These are phyloP conservation scores for Saccopteryx bilineata DNA, from an alignment of 2,113 vertebrate species.

Conservation along the genomic window DNA sequence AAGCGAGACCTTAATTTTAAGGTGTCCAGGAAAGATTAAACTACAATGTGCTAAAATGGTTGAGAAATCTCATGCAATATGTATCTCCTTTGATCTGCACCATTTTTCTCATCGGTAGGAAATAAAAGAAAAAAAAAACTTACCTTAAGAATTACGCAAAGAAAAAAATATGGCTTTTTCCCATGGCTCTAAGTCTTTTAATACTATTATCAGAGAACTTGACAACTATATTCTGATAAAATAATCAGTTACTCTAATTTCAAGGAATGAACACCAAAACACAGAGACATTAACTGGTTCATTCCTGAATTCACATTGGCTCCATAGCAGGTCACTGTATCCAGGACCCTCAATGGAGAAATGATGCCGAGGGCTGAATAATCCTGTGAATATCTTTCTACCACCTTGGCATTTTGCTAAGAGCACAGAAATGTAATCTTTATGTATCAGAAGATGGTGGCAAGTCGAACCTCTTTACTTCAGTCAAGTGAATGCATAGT, in stretches of 20 bases:
- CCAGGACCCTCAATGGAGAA: background rate
- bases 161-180: conserved; percentile 46
- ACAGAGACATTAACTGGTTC: background rate
- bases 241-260: background rate
- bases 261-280: conserved; percentile 36
- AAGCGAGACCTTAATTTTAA: conserved; percentile 67
- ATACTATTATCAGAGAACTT: background rate
- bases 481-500: background rate
- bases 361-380: background rate
- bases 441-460: background rate
- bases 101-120: conserved; percentile 52
- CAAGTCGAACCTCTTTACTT: conserved; percentile 23
- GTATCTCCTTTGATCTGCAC: conserved; percentile 63
- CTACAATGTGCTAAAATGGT: conserved; percentile 48
- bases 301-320: background rate
- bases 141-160: conserved; percentile 71
- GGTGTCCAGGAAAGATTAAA: conserved; percentile 50
- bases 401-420: background rate
- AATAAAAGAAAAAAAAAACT: conserved; percentile 14
- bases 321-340: background rate
- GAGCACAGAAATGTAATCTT: conserved; percentile 8
- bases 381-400: background rate
- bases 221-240: conserved; percentile 54
- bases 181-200: conserved; percentile 44
- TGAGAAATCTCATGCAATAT: conserved; percentile 67